Evolutionary conservation across 2,888 invertebrate genomes (phyloP).

Genomic region (Mystacides longicornis): DNA sequence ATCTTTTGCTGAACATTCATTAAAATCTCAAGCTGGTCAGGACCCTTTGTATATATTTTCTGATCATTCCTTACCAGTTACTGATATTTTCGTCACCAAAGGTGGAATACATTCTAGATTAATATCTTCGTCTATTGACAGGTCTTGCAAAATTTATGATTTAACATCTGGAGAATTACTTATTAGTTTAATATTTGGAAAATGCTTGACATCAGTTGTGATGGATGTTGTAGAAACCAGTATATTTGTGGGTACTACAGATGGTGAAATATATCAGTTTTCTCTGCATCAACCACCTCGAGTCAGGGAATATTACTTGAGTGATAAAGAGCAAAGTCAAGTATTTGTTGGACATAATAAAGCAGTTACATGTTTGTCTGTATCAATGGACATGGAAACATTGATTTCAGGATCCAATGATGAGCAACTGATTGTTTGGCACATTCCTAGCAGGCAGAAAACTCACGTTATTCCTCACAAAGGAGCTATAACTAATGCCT

Average conservation of each 20-base stretch:
- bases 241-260: constrained; percentile 65
- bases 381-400: constrained; percentile 63
- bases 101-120: constrained; percentile 64
- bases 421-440: constrained; percentile 71
- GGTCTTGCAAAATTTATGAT: constrained; percentile 77
- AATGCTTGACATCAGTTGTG: constrained; percentile 58
- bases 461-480: constrained; percentile 63
- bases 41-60: constrained; percentile 65
- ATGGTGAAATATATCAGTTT: constrained; percentile 64
- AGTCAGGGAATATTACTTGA: constrained; percentile 56
- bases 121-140: constrained; percentile 72
- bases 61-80: constrained; percentile 73
- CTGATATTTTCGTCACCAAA: constrained; percentile 67
- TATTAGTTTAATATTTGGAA: constrained; percentile 66
- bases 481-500: constrained; percentile 66
- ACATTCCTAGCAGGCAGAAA: constrained; percentile 68
- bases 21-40: constrained; percentile 48
- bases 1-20: constrained; percentile 41
- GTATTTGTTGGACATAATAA: constrained; percentile 63
- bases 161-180: constrained; percentile 61
- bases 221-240: constrained; percentile 63
- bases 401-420: constrained; percentile 73
- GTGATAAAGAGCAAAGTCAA: constrained; percentile 42
- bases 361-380: constrained; percentile 61
- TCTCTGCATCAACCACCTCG: constrained; percentile 61